Evolutionary conservation across 2,113 vertebrate genomes (phyloP), one percentile per base, ranked within the genome.

Genomic region (Thunnus thynnus): DNA sequence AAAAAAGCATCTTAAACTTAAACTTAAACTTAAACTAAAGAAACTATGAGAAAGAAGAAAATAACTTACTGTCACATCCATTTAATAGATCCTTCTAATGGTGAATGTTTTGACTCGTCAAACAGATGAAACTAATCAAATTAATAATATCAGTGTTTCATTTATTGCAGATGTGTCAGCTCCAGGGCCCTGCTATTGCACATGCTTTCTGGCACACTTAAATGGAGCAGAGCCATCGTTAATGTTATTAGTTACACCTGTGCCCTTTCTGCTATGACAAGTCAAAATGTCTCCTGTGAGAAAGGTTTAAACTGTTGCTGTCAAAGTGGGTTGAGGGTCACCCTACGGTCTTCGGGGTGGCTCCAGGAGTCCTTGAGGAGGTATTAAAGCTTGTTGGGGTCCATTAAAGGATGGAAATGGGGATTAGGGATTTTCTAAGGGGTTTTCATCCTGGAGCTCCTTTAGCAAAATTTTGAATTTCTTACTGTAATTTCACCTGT

Each of bases 151-250:
- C 61, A 62, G 61, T 20, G 61, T 54, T 20, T 8, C 13, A 41
- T 55, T 74, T 12, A 20, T 10, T 62, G 50, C 56, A 76, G 54
- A 54, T 80, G 75, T 72, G 66, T 48, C 4, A 27, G 48, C 56
- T 52, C 1, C 25, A 48, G 27, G 11, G 27, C 27, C 27, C 27
- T 30, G 27, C 27, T 3, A 30, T 30, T 48, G 69, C 73, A 72
- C 71, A 25, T 25, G 58, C 63, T 74, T 46, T 58, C 8, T 7
- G 3, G 25, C 51, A 60, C 50, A 27, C n/a, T 5, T 16, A 55
- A 41, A 52, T 58, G 54, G 25, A 75, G 14, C 9, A 1, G 27
- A 79, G 67, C 14, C 47, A 52, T n/a, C 1, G 3, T 70, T 70
- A 44, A 73, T 54, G 14, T 9, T 18, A n/a, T 20, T 32, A 32